Evolutionary conservation across 2,888 invertebrate species (phyloP).

Genomic region (Acleris laterana): DNA sequence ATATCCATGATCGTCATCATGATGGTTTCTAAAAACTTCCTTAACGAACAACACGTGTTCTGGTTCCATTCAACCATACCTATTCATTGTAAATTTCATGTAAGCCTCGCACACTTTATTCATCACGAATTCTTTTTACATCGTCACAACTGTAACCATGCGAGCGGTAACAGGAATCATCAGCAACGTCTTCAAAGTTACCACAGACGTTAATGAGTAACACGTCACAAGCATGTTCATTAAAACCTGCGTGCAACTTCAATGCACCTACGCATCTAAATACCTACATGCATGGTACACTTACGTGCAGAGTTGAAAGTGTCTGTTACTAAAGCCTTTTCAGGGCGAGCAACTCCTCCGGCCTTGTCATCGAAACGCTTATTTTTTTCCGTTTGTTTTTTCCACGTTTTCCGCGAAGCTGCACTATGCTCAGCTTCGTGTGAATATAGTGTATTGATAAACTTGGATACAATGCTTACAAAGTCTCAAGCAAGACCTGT

Average conservation of each 20-base stretch:
- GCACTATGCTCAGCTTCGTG: conserved; percentile 45
- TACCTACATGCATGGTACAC: conserved; percentile 16
- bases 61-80: too few species aligned
- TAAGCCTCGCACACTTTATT: too few species aligned
- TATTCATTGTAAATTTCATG: too few species aligned
- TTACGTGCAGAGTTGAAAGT: conserved; percentile 62
- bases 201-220: background rate
- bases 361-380: conserved; percentile 73
- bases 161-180: background rate
- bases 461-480: conserved; percentile 21
- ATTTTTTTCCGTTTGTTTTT: conserved; percentile 73
- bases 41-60: too few species aligned
- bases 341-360: conserved; percentile 74
- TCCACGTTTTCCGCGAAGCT: conserved; percentile 73
- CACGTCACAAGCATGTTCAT: conserved; percentile 11
- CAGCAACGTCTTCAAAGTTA: background rate
- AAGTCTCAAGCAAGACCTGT: conserved; percentile 41
- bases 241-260: conserved; percentile 34
- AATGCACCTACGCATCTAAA: conserved; percentile 45
- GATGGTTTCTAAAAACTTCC: too few species aligned
- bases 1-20: too few species aligned
- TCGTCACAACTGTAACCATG: background rate
- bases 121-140: background rate
- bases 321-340: conserved; percentile 59
- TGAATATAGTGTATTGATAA: conserved; percentile 44